Evolutionary conservation across 2,888 invertebrate genomes (phyloP).

Genomic region (Stenodera caucasica): DNA sequence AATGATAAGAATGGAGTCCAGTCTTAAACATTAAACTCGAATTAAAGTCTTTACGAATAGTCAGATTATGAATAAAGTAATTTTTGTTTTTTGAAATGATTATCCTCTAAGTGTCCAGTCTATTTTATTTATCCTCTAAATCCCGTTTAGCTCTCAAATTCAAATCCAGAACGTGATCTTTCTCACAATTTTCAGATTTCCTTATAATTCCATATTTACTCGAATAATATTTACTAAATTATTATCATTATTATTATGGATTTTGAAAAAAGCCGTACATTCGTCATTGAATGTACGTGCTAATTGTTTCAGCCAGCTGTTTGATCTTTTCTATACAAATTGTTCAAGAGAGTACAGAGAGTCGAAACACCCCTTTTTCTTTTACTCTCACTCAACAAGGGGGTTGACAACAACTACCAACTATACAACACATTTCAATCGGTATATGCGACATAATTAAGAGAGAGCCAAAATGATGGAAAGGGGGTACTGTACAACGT

Average conservation of each 20-base stretch:
- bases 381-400: not conserved
- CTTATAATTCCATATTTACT: not conserved
- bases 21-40: no score
- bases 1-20: not conserved
- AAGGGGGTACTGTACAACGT: not conserved
- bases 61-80: no score
- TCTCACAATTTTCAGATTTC: not conserved
- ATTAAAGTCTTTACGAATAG: no score
- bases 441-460: conserved; percentile 2
- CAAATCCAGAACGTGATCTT: not conserved
- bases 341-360: not conserved
- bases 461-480: not conserved
- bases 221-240: not conserved
- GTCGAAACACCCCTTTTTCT: not conserved
- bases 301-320: conserved; percentile 3
- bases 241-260: no score
- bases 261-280: no score
- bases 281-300: not conserved
- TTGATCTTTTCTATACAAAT: not conserved
- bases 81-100: not conserved
- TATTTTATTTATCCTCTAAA: not conserved
- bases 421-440: not conserved
- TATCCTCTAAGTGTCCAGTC: not conserved
- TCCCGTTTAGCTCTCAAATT: not conserved
- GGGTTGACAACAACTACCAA: not conserved